Percentiles rank a stretch among this genome's conserved stretches.
phyloP scores from a whole-genome alignment of 1,140 invertebrate genomes.

The Drosophila micromelanica region DNA sequence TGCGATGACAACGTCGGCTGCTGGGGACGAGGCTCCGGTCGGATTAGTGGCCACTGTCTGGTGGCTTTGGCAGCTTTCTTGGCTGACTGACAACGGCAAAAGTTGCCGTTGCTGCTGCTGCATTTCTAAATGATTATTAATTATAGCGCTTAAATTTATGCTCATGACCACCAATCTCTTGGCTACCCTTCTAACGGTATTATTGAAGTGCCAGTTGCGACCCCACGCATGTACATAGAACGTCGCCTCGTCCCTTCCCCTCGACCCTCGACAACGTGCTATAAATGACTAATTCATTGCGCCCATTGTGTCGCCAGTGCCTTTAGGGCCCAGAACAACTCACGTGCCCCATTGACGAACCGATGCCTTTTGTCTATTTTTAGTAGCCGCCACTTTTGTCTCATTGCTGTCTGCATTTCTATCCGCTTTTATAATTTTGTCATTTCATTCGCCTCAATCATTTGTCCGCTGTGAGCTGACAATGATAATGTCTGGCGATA shows the following conservation, averaged over 20 bases:
- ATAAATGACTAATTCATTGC: constrained; percentile 77
- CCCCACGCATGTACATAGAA: constrained; percentile 51
- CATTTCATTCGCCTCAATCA: constrained; percentile 59
- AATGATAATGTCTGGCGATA: constrained; percentile 54
- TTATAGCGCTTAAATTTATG: constrained; percentile 65
- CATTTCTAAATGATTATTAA: constrained; percentile 76
- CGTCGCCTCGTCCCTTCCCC: neutral
- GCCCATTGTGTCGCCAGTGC: constrained; percentile 27
- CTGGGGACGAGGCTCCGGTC: neutral
- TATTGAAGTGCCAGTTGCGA: constrained; percentile 50
- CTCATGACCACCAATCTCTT: constrained; percentile 20
- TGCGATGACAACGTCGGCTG: constrained; percentile 38
- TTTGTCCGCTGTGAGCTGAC: constrained; percentile 23
- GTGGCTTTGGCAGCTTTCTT: constrained; percentile 34
- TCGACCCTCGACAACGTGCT: constrained; percentile 54
- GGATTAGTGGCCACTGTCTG: constrained; percentile 51
- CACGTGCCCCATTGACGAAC: constrained; percentile 9
- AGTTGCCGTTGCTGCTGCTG: constrained; percentile 42
- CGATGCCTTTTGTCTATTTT: constrained; percentile 66
- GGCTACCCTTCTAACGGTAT: constrained; percentile 10
- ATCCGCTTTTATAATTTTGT: constrained; percentile 60
- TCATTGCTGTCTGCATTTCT: constrained; percentile 15
- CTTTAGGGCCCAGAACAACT: constrained; percentile 5
- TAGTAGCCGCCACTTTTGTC: constrained; percentile 70
- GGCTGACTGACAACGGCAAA: constrained; percentile 53